These are phyloP conservation scores for Cephus pygmeus DNA, from an alignment of 2,888 invertebrate genomes.

Conservation along the genomic window DNA sequence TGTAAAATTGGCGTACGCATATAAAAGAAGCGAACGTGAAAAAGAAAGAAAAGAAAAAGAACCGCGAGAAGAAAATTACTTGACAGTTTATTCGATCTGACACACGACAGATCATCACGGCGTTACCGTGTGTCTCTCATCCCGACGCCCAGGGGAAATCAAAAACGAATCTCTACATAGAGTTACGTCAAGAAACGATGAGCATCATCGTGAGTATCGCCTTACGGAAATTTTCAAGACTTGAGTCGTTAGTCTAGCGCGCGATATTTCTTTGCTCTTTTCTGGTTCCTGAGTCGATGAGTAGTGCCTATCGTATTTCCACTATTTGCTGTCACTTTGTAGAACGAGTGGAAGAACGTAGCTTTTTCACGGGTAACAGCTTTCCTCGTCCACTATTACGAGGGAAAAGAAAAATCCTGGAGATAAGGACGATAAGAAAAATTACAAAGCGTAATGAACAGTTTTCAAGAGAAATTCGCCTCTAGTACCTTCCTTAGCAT, in stretches of 20 bases:
- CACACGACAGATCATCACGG: background rate
- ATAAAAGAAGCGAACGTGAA: background rate
- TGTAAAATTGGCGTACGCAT: background rate
- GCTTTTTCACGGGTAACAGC: background rate
- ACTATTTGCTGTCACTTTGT: background rate
- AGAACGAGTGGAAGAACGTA: background rate
- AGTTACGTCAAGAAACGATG: background rate
- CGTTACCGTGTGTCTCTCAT: background rate
- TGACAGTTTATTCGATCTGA: conserved; percentile 1
- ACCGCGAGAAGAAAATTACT: background rate
- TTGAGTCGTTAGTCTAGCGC: background rate
- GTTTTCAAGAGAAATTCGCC: background rate
- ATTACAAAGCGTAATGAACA: background rate
- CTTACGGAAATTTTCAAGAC: background rate
- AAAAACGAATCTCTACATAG: background rate
- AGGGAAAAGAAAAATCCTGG: background rate
- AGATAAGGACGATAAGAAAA: background rate
- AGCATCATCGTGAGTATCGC: background rate
- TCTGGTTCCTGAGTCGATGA: background rate
- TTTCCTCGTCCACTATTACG: background rate
- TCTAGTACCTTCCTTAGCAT: background rate
- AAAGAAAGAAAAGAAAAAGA: background rate
- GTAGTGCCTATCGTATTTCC: background rate
- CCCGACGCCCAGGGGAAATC: background rate
- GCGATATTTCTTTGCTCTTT: background rate